These are phyloP conservation scores for Thalassarche chlororhynchos DNA, from an alignment of 2,113 vertebrate species.

Conservation along the genomic window DNA sequence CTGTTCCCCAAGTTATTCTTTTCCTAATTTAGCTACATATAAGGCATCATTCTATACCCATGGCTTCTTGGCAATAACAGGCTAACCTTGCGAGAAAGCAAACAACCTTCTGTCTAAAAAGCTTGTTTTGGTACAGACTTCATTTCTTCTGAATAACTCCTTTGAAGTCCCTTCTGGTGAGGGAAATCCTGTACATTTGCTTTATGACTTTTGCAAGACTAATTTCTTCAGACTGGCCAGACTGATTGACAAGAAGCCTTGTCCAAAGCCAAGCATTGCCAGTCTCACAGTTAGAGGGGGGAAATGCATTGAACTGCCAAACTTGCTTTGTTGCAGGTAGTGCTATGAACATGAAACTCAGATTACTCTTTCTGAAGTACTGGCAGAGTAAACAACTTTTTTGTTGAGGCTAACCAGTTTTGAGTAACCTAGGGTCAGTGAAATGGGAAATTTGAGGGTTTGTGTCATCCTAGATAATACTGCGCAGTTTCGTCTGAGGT, in stretches of 20 bases:
- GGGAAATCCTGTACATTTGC: not conserved
- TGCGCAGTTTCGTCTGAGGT: not conserved
- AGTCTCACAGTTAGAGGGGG: not conserved
- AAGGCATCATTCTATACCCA: not conserved
- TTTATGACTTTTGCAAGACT: not conserved
- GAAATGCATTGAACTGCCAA: not conserved
- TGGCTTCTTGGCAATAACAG: not conserved
- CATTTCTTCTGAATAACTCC: not conserved
- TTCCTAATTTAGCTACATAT: not conserved
- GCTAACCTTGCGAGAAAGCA: not conserved
- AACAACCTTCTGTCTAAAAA: not conserved
- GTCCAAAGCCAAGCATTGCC: not conserved
- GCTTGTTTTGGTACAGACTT: not conserved
- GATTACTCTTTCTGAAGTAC: not conserved
- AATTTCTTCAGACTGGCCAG: not conserved
- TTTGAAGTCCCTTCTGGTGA: not conserved
- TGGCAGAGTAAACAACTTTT: not conserved
- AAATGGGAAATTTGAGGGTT: not conserved
- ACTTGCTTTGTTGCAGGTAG: not conserved
- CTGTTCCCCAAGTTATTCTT: not conserved
- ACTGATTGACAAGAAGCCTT: not conserved
- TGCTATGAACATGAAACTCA: not conserved
- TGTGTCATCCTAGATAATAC: not conserved
- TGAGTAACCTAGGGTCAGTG: not conserved
- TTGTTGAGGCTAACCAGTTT: not conserved